Evolutionary conservation across 1,140 invertebrate genomes (phyloP).

Genomic region (Catajapyx aquilonaris): DNA sequence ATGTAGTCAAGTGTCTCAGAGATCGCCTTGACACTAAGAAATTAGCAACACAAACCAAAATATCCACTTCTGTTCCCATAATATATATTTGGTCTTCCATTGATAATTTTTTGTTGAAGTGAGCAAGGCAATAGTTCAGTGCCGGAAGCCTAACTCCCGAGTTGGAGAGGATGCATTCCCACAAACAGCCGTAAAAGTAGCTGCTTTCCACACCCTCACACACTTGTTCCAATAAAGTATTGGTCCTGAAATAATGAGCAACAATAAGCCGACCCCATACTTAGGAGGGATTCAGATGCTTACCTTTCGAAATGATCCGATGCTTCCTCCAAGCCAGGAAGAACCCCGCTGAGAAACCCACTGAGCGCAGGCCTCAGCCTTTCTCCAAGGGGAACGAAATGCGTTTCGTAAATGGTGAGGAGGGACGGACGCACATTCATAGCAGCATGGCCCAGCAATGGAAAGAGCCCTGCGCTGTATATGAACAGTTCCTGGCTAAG

Average conservation of each 20-base stretch:
- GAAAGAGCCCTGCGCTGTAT: conserved; percentile 68
- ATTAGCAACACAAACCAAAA: conserved; percentile 37
- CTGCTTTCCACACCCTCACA: conserved; percentile 53
- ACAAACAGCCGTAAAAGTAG: conserved; percentile 73
- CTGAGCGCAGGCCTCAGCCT: conserved; percentile 61
- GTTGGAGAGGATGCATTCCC: conserved; percentile 69
- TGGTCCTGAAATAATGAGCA: conserved; percentile 40
- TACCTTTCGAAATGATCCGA: conserved; percentile 73
- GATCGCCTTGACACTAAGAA: too few relatives aligned
- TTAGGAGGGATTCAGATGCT: too few relatives aligned
- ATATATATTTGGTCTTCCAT: conserved; percentile 72
- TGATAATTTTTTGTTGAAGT: conserved; percentile 59
- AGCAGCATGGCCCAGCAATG: conserved; percentile 67
- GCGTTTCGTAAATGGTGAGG: conserved; percentile 73
- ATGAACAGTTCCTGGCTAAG: conserved; percentile 70
- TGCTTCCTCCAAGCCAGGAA: conserved; percentile 75
- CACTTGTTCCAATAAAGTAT: conserved; percentile 51
- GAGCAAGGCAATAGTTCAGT: conserved; percentile 54
- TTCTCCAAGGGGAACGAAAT: conserved; percentile 68
- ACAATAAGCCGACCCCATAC: too few relatives aligned
- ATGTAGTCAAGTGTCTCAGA: conserved; percentile 3
- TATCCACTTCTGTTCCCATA: conserved; percentile 65
- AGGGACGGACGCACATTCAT: conserved; percentile 73
- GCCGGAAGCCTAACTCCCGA: conserved; percentile 65
- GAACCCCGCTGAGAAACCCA: conserved; percentile 63